A percentile compares a stretch with the other conserved stretches of the same genome.
Evolutionary conservation across 1,140 invertebrate genomes (phyloP).

Genomic region (Pseudoatta argentina): DNA sequence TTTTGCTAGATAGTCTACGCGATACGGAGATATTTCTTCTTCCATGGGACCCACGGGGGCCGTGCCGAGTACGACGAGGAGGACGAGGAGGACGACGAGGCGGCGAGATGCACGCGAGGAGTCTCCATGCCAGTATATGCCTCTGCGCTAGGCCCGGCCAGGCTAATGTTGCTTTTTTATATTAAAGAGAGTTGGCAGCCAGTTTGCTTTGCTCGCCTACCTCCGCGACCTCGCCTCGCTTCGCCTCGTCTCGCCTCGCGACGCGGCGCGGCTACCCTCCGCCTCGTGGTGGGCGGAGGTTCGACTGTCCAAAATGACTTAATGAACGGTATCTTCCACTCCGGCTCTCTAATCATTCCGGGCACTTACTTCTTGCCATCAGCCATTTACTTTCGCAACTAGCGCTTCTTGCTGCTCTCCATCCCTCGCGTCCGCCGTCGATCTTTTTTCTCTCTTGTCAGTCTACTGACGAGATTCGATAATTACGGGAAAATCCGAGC

Average conservation of each 20-base stretch:
- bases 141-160: conserved; percentile 32
- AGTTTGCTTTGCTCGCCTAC: conserved; percentile 69
- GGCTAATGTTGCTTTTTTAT: conserved; percentile 71
- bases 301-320: conserved; percentile 76
- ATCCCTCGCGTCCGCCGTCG: neutral
- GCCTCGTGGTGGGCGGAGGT: conserved; percentile 70
- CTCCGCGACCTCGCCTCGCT: conserved; percentile 16
- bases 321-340: conserved; percentile 77
- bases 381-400: conserved; percentile 77
- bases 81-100: conserved; percentile 16
- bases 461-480: conserved; percentile 65
- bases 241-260: neutral
- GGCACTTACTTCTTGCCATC: conserved; percentile 75
- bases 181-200: conserved; percentile 69
- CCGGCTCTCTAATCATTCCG: conserved; percentile 76
- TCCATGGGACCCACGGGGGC: neutral
- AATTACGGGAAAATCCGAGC: conserved; percentile 73
- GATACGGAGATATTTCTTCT: conserved; percentile 35
- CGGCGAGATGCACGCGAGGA: conserved; percentile 41
- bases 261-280: conserved; percentile 30
- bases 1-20: conserved; percentile 24
- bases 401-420: conserved; percentile 62
- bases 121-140: neutral
- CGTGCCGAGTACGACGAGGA: neutral
- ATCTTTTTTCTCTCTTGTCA: neutral